A percentile compares a stretch with the other conserved stretches of the same genome.
Evolutionary conservation across 92 coral and sea anemone genomes (phyloP).

Genomic region (Epizoanthus stellaris): DNA sequence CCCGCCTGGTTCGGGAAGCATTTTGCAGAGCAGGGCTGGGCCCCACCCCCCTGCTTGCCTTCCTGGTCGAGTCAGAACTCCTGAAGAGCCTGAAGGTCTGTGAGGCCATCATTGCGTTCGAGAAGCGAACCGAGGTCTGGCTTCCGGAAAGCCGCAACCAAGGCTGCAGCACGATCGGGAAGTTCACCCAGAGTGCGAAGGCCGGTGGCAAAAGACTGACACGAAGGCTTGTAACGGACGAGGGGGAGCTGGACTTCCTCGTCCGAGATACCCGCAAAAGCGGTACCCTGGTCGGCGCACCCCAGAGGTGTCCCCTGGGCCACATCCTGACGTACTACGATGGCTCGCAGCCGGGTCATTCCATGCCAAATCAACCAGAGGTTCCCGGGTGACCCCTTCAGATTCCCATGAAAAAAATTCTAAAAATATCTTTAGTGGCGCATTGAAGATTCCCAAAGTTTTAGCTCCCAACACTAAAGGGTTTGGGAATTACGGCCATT

Average conservation of each 20-base stretch:
- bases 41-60: neutral
- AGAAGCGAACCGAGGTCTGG: slow-evolving; percentile 43
- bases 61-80: slow-evolving; percentile 1
- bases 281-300: slow-evolving; percentile 29
- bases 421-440: neutral
- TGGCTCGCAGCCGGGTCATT: too few species aligned
- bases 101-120: slow-evolving; percentile 15
- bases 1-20: slow-evolving; percentile 27
- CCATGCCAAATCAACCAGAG: too few species aligned
- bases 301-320: neutral
- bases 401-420: neutral
- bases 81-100: neutral
- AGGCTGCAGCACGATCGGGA: too few species aligned
- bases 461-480: neutral
- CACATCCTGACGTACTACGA: too few species aligned
- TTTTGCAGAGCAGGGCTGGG: neutral
- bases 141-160: slow-evolving; percentile 3
- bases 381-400: too few species aligned
- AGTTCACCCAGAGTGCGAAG: too few species aligned
- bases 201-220: too few species aligned
- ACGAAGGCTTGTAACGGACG: too few species aligned
- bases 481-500: slow-evolving; percentile 14
- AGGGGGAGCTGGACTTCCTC: too few species aligned
- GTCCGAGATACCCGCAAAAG: slow-evolving; percentile 21
- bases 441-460: neutral